Base-by-base conservation (phyloP, 2,113 vertebrate genomes). In the Gobiocypris rarus region DNA sequence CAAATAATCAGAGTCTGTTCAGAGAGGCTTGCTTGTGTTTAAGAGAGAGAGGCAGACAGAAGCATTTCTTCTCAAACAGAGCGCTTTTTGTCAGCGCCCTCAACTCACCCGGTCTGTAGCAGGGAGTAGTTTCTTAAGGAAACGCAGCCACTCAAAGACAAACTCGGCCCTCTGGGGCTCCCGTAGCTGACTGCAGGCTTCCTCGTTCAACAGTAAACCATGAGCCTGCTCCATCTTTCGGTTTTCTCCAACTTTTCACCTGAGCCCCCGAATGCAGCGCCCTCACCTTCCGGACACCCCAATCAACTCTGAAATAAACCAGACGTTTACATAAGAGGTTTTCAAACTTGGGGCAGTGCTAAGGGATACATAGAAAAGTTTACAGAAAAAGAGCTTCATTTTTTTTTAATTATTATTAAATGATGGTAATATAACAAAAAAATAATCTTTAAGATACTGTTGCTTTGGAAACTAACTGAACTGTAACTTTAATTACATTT, bases 71-170 rank as follows among this genome's bases (percentile, higher is more conserved):
- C 63, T 45, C 50, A 17, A 34, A 83, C 75, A 79, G 65, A 43
- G 61, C 22, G n/a, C 43, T 86, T 22, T 31, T 50, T 48, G 61
- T 74, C 9, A 34, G n/a, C 5, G 43, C 11, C 4, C 22, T 71
- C 31, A 24, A 81, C 94, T 89, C 84, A 98, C 97, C 93, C 90
- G 93, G 87, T 93, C 95, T 1, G 95, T 91, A 84, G 92, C 89
- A 5, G 95, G 92, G 48, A 98, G 92, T 48, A 96, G 93, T 70
- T 95, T 97, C 91, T 96, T 96, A 90, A 98, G 95, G 89, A 94
- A 96, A 73, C 89, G 95, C 83, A 97, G 89, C 97, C 97, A 98
- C 45, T 97, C 93, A 41, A 96, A 96, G 90, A 96, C 84, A 85
- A 98, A 97, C 82, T 96, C 93, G 0, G 94, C 93, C 87, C 93